These are phyloP conservation scores for Blera fallax DNA, from an alignment of 2,888 invertebrate species.

Conservation along the genomic window DNA sequence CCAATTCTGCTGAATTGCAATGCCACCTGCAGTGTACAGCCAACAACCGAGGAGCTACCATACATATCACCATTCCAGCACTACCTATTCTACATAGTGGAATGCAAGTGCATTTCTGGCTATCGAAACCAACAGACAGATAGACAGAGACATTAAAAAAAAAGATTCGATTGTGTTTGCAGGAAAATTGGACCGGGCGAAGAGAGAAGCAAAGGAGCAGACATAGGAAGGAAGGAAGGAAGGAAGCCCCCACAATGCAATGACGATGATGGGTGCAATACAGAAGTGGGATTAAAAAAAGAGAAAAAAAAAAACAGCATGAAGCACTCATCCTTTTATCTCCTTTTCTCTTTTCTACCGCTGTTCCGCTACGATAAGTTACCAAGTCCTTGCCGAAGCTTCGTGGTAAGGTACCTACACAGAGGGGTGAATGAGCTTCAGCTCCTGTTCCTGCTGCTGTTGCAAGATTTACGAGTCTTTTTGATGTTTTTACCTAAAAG, in stretches of 20 bases:
- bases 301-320: constrained; percentile 9
- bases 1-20: constrained; percentile 62
- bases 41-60: constrained; percentile 26
- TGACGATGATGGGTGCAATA: constrained; percentile 28
- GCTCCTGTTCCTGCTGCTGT: constrained; percentile 45
- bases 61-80: neutral
- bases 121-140: constrained; percentile 59
- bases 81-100: neutral
- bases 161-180: constrained; percentile 47
- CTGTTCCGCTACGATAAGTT: constrained; percentile 66
- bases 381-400: constrained; percentile 43
- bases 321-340: constrained; percentile 24
- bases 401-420: neutral
- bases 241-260: constrained; percentile 6
- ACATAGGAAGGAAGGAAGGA: constrained; percentile 23
- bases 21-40: constrained; percentile 59
- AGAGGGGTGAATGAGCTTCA: constrained; percentile 14
- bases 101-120: constrained; percentile 48
- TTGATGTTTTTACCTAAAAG: constrained; percentile 52
- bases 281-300: neutral
- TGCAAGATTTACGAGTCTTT: constrained; percentile 57
- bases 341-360: neutral
- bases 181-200: constrained; percentile 26
- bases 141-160: constrained; percentile 38
- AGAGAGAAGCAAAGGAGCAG: neutral